Evolutionary conservation across 2,113 vertebrate species (phyloP), one percentile per base, ranked within the genome.

Genomic region (Mugil cephalus): DNA sequence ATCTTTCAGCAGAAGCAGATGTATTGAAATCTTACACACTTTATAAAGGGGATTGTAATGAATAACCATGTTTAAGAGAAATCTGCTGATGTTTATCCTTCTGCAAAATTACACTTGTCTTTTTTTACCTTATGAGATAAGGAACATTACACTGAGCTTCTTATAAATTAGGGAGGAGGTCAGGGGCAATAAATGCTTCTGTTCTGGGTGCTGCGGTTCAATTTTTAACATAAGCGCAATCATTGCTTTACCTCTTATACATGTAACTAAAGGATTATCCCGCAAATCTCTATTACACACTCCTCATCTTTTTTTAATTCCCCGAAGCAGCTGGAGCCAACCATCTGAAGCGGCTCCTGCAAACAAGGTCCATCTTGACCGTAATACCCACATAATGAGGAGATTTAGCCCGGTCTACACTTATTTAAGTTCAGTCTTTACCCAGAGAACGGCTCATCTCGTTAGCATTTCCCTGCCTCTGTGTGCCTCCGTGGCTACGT

Each of bases 311-410:
- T 30, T 54, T 62, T 43, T 62, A 61, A 84, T 58, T 70, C 21
- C 64, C 55, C 10, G 1, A 46, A 73, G 64, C 60, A 43, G 43
- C 71, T 15, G 60, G 47, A 64, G 55, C 24, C 59, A 59, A 56
- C 56, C 43, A 18, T 65, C 53, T 69, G 63, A 34, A 58, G 42
- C 50, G 0, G 14, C 62, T 76, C 10, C 39, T 15, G 48, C 75
- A 84, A 77, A 69, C 63, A 76, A 18, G 15, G 70, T 74, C 58
- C 77, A 54, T 75, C 61, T 55, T 72, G 69, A 64, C 77, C 68
- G 51, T 77, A 79, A 88, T 72, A 53, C 67, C 56, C 10, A 14
- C n/a, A 46, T 84, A 79, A 91, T 82, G 82, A 79, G 68, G 40
- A 70, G 76, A 67, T 80, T 80, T 73, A 65, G 35, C 30, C 71